phyloP scores from a whole-genome alignment of 2,888 invertebrate species.

The Nemapogon koenigi region DNA sequence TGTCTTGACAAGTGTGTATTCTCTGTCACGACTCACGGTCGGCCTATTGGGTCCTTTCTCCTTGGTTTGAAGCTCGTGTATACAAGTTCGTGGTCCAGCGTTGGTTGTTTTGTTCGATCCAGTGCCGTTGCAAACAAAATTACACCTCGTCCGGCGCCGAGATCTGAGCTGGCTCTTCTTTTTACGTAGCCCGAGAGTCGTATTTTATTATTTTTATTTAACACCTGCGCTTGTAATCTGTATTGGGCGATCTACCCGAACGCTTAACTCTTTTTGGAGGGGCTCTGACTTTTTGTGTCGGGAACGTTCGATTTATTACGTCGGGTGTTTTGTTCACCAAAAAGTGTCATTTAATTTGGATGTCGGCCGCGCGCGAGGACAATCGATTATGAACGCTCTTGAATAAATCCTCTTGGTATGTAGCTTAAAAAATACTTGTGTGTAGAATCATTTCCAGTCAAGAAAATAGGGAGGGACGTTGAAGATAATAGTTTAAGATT shows the following conservation, averaged over 20 bases:
- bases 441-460: no score
- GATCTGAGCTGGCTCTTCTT: conserved; percentile 49
- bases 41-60: no score
- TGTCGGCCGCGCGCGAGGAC: conserved; percentile 35
- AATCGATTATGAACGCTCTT: conserved; percentile 49
- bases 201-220: conserved; percentile 65
- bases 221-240: conserved; percentile 63
- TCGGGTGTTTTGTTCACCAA: conserved; percentile 42
- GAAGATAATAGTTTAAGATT: no score
- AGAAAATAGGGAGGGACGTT: no score
- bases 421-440: no score
- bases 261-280: conserved; percentile 60
- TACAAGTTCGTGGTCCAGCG: not conserved
- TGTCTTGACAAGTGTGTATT: no score
- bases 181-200: conserved; percentile 42
- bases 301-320: conserved; percentile 47
- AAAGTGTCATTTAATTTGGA: conserved; percentile 58
- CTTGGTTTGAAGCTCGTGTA: no score
- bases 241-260: conserved; percentile 57
- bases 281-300: conserved; percentile 36
- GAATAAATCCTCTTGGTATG: conserved; percentile 33
- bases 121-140: conserved; percentile 42
- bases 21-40: no score
- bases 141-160: conserved; percentile 48
- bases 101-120: not conserved